A percentile compares a stretch with the other conserved stretches of the same genome.
These are phyloP conservation scores for Aplochiton taeniatus DNA, from an alignment of 2,797 vertebrate genomes.

Conservation along the genomic window DNA sequence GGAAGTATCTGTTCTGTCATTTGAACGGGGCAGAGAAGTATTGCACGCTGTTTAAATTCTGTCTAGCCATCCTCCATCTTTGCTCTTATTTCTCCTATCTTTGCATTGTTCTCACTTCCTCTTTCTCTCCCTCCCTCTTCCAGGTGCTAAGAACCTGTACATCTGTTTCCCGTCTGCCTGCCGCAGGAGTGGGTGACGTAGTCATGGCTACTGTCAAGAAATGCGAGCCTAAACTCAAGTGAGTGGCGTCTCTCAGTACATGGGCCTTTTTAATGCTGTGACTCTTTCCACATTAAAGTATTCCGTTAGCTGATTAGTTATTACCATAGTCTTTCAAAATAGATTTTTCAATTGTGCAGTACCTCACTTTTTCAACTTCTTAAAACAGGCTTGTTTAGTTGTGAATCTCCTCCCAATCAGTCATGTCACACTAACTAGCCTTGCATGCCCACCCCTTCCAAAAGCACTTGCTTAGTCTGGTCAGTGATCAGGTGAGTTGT, in stretches of 20 bases:
- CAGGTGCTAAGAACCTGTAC: conserved; percentile 97
- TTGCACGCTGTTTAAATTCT: background rate
- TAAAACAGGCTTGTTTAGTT: too few species aligned
- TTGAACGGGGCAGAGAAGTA: background rate
- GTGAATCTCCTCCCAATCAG: too few species aligned
- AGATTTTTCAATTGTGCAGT: too few species aligned
- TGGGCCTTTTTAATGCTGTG: too few species aligned
- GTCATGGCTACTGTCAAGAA: conserved; percentile 99
- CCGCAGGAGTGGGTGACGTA: conserved; percentile 97
- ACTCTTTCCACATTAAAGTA: too few species aligned
- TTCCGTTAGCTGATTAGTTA: too few species aligned
- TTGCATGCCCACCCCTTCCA: background rate
- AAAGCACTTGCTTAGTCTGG: conserved; percentile 14
- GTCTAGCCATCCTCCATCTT: background rate
- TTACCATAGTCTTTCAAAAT: too few species aligned
- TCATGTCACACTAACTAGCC: too few species aligned
- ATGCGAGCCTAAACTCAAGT: conserved; percentile 96
- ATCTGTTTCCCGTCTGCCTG: conserved; percentile 96
- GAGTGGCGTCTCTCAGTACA: conserved; percentile 38
- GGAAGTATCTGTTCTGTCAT: background rate
- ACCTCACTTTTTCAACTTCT: too few species aligned
- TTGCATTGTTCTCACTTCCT: background rate
- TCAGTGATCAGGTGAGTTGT: conserved; percentile 17
- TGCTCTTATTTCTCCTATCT: too few species aligned
- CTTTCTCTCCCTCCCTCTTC: too few species aligned